phyloP scores from a whole-genome alignment of 2,888 invertebrate species.

The Onthophagus sagittarius region DNA sequence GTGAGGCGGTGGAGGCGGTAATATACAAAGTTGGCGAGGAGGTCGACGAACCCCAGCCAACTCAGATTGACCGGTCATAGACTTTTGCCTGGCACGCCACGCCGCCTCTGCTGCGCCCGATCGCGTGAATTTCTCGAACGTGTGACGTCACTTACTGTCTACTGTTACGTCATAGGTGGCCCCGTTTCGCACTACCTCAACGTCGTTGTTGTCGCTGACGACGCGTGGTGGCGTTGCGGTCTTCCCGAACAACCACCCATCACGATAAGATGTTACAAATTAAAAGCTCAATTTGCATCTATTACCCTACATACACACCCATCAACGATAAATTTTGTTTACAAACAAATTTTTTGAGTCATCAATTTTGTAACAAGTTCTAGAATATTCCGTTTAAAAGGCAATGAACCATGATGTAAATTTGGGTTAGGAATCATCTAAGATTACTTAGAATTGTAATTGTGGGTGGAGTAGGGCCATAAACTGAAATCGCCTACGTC shows the following conservation, averaged over 20 bases:
- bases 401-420: background rate
- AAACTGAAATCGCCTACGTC: slow-evolving; percentile 18
- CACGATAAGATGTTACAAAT: too few relatives aligned
- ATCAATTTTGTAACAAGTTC: background rate
- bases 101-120: slow-evolving; percentile 31
- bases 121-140: slow-evolving; percentile 39
- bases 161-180: slow-evolving; percentile 42
- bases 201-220: slow-evolving; percentile 23
- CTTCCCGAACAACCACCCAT: too few relatives aligned
- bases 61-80: slow-evolving; percentile 41
- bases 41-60: slow-evolving; percentile 29
- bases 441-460: background rate
- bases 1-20: slow-evolving; percentile 23
- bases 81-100: slow-evolving; percentile 52
- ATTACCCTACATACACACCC: too few relatives aligned
- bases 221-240: background rate
- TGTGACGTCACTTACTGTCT: slow-evolving; percentile 41
- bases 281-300: too few relatives aligned
- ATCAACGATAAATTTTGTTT: too few relatives aligned
- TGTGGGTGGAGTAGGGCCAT: background rate
- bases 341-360: too few relatives aligned
- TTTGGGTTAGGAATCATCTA: background rate
- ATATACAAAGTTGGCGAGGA: background rate
- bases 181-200: slow-evolving; percentile 38
- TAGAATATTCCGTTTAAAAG: background rate